Conservation (phyloP, 2,113 vertebrate species). For the human (Homo sapiens) region DNA sequence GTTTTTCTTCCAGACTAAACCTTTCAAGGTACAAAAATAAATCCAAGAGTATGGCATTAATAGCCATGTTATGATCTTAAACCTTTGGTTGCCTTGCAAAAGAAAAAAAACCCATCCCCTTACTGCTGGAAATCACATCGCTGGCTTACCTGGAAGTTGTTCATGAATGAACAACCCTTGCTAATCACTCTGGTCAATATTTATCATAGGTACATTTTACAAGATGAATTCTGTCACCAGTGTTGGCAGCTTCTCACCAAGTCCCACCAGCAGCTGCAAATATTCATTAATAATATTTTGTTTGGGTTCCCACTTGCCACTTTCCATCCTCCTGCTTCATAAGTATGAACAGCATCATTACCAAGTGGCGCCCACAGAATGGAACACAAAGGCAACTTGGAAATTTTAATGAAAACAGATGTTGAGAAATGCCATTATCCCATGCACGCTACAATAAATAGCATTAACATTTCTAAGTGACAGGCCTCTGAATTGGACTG, state of each 20-base stretch:
- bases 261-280: slow-evolving; percentile 92
- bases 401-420: slow-evolving; percentile 76
- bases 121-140: slow-evolving; percentile 60
- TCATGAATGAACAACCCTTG: slow-evolving; percentile 75
- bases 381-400: slow-evolving; percentile 53
- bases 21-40: slow-evolving; percentile 42
- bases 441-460: slow-evolving; percentile 49
- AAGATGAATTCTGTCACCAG: slow-evolving; percentile 86
- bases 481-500: background rate
- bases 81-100: slow-evolving; percentile 45
- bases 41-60: background rate
- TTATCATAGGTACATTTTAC: slow-evolving; percentile 72
- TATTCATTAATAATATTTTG: slow-evolving; percentile 89
- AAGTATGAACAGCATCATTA: slow-evolving; percentile 71
- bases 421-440: slow-evolving; percentile 68
- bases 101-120: slow-evolving; percentile 52
- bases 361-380: background rate
- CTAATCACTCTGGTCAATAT: slow-evolving; percentile 77
- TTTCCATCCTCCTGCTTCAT: slow-evolving; percentile 74
- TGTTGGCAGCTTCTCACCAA: slow-evolving; percentile 81
- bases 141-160: slow-evolving; percentile 56
- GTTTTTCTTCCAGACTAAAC: slow-evolving; percentile 27
- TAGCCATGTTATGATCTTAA: background rate
- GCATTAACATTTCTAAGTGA: slow-evolving; percentile 62
- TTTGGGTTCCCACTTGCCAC: slow-evolving; percentile 84